These are phyloP conservation scores for Octopus bimaculoides DNA, from an alignment of 1,140 invertebrate species.

Conservation along the genomic window DNA sequence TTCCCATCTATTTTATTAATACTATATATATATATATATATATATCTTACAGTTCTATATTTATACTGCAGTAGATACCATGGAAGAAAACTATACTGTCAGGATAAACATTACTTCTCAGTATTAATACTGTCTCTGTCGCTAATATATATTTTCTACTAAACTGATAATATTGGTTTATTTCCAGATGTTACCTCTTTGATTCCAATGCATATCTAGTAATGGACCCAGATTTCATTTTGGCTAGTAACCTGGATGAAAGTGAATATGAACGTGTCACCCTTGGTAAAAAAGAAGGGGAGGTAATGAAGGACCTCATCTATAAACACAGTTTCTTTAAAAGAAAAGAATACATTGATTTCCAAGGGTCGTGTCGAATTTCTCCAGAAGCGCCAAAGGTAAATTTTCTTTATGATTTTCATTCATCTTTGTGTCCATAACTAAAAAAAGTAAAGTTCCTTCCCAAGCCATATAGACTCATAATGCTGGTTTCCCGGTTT, in stretches of 20 bases:
- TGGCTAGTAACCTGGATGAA: constrained; percentile 52
- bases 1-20: no score
- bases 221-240: constrained; percentile 56
- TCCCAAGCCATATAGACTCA: no score
- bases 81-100: no score
- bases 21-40: no score
- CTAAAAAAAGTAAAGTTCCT: no score
- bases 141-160: no score
- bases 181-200: constrained; percentile 57
- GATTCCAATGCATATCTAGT: constrained; percentile 56
- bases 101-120: no score
- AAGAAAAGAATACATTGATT: constrained; percentile 54
- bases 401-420: constrained; percentile 11
- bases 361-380: constrained; percentile 57
- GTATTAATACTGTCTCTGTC: no score
- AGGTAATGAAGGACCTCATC: constrained; percentile 59
- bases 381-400: constrained; percentile 55
- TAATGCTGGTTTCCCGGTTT: no score
- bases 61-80: no score
- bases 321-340: constrained; percentile 56
- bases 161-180: background rate
- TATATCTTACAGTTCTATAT: no score
- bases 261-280: constrained; percentile 56
- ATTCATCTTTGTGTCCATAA: background rate
- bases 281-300: constrained; percentile 56